Conservation (phyloP, 53 echinoderm and acorn worm genomes). For the Paracentrotus lividus region DNA sequence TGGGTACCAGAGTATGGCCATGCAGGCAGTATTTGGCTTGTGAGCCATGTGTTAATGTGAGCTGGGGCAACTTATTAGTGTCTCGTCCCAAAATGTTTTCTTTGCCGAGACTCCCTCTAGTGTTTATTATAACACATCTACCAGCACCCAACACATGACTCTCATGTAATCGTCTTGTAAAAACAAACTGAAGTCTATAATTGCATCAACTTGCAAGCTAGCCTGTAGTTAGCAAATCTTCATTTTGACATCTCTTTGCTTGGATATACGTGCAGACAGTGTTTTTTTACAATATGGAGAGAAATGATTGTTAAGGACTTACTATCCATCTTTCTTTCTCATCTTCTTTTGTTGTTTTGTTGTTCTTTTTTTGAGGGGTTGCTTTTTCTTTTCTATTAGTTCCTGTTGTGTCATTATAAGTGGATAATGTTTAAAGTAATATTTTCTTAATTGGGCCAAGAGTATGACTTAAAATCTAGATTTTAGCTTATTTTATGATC, state of each 20-base stretch:
- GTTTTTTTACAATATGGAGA: neutral
- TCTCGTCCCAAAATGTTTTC: slow-evolving; percentile 10
- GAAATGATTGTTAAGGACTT: neutral
- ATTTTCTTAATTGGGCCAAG: no score
- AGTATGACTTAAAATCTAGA: no score
- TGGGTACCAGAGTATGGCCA: neutral
- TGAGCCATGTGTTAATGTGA: neutral
- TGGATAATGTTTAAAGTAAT: no score
- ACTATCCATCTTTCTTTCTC: neutral
- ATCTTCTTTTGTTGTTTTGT: no score
- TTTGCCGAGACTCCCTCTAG: slow-evolving; percentile 19
- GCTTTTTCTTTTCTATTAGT: no score
- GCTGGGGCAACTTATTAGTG: no score
- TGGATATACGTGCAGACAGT: neutral
- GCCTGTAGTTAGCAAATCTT: neutral
- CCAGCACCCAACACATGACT: slow-evolving; percentile 34
- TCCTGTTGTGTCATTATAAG: no score
- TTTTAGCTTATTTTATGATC: no score
- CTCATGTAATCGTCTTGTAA: slow-evolving; percentile 16
- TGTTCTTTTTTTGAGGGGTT: no score
- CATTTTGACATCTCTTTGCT: neutral
- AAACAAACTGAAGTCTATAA: slow-evolving; percentile 38
- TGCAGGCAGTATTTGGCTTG: neutral
- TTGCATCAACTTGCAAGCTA: slow-evolving; percentile 39
- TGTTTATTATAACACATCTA: slow-evolving; percentile 36